Base-by-base conservation (phyloP, 2,888 invertebrate genomes). In the Euplexia lucipara region DNA sequence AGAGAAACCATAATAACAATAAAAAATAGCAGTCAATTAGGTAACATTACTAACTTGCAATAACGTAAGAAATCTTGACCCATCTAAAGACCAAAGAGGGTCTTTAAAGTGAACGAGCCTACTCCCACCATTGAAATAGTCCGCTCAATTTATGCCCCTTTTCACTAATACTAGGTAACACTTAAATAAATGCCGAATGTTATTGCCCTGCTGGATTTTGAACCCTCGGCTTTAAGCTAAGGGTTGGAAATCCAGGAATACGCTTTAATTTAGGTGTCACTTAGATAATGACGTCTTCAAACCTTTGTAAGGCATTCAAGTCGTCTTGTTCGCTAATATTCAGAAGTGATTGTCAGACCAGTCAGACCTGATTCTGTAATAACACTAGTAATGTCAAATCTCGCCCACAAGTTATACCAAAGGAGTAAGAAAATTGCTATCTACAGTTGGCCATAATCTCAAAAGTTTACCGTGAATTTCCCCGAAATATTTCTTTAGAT, bases 401-500 rank as follows among this genome's bases (percentile, higher is more conserved):
- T 44, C 39, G 48, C 63, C 60, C 48, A 56, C 61, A 26, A 58
- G 67, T 44, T 59, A 70, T 70, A 75, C 60, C 63, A 72, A 73
- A 63, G 57, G 62, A 67, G 69, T 74, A 58, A 57, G 70, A 62
- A 67, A 70, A 64, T 62, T 73, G 67, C 66, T 82, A 75, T 73
- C 66, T 65, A 65, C 67, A 75, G 61, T 42, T 41, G 34, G 62
- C 52, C 61, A 63, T 75, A 70, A 81, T 72, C 65, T 79, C 56
- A 70, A 78, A 83, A 79, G 60, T 81, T 75, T 16, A 45, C 37
- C 54, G 53, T 62, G 57, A 67, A 70, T 73, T 75, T 67, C 53
- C 32, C 26, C 51, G 52, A 61, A 73, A 82, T 78, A 79, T 83
- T 80, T 80, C 78, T 80, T 78, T 69, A 65, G 70, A 75, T 80